Percentiles rank a stretch among this genome's conserved stretches.
Evolutionary conservation across 2,888 invertebrate species (phyloP).

Genomic region (Heliconius ismenius): DNA sequence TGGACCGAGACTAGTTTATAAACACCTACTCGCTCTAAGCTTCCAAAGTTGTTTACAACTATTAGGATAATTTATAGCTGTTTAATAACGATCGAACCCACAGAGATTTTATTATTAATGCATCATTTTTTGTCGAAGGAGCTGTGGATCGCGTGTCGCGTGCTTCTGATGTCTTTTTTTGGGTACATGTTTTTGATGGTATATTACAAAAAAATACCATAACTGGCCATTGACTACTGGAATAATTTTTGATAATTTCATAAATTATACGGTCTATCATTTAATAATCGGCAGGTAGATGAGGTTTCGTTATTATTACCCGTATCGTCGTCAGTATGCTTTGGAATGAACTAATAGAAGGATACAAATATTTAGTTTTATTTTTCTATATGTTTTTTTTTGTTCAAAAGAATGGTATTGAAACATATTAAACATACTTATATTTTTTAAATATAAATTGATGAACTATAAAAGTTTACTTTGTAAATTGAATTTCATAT

Average conservation of each 20-base stretch:
- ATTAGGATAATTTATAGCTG: constrained; percentile 81
- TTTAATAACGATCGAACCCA: constrained; percentile 73
- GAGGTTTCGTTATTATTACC: constrained; percentile 52
- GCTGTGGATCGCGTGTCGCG: constrained; percentile 78
- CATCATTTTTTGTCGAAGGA: constrained; percentile 63
- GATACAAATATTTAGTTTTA: constrained; percentile 1
- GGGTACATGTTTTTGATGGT: constrained; percentile 64
- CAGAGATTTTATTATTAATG: constrained; percentile 77
- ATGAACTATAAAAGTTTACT: too few relatives aligned
- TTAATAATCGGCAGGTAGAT: constrained; percentile 70
- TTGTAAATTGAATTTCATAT: not conserved
- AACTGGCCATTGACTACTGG: constrained; percentile 79
- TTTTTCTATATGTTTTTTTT: not conserved
- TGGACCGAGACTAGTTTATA: constrained; percentile 33
- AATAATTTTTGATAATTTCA: constrained; percentile 81
- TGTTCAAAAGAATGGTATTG: not conserved
- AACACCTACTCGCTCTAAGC: constrained; percentile 29
- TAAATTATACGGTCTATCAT: constrained; percentile 76
- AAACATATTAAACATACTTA: not conserved
- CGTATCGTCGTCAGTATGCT: constrained; percentile 23
- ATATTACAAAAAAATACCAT: constrained; percentile 72
- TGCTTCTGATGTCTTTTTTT: constrained; percentile 71
- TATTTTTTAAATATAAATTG: not conserved
- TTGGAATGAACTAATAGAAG: constrained; percentile 18
- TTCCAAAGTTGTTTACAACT: constrained; percentile 67